Evolutionary conservation across 2,797 vertebrate species (phyloP), one percentile per base, ranked within the genome.

Genomic region (Valencia hispanica): DNA sequence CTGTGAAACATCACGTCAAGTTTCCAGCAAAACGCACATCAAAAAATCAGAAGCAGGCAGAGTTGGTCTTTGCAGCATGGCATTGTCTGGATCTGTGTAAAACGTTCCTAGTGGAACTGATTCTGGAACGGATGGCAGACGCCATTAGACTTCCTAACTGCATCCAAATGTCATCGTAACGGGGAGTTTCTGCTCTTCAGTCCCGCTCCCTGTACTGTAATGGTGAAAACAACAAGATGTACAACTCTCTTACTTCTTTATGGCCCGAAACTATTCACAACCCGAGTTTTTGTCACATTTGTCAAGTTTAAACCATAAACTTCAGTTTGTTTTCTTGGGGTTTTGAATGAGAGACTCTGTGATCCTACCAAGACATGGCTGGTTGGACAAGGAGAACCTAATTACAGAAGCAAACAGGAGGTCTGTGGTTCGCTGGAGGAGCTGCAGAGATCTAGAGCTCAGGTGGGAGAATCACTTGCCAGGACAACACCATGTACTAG

Each of bases 81-180:
- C 69, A 50, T 76, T 10, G 5, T 50, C 1, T 30, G 41, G 51
- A 47, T 68, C 50, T 25, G 73, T 72, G 18, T 43, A n/a, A 14
- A 6, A n/a, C n/a, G n/a, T 71, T 76, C 32, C 51, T 70, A 34
- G 45, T 73, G 73, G 74, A 75, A 88, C 84, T 70, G 50, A 75
- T 87, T 76, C 36, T 39, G 36, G 36, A 39, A 39, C n/a, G n/a
- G 48, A 82, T 72, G 73, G 79, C 69, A 18, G 39, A 43, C 70
- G 75, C 70, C 79, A 63, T 84, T 84, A 75, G 45, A 77, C 74
- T 43, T n/a, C 71, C 70, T 85, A 88, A 87, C 82, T 77, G 74
- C 74, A 82, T 85, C 82, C 85, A 90, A 90, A 82, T 90, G 87
- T 88, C 84, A 86, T 84, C 17, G 15, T 59, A 74, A 81, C 79